These are phyloP conservation scores for Ladona fulva DNA, from an alignment of 1,140 invertebrate species.

Conservation along the genomic window DNA sequence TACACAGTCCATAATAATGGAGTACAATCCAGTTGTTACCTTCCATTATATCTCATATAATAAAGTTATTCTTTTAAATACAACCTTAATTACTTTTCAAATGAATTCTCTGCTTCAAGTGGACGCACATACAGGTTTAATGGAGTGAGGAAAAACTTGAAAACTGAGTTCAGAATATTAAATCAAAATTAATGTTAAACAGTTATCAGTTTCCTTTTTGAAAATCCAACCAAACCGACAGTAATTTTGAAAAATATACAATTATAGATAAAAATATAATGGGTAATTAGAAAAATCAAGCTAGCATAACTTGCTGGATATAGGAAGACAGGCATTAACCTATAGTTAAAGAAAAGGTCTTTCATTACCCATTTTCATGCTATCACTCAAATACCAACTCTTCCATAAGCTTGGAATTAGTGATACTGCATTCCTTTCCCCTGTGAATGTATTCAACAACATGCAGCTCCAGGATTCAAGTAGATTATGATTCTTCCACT, in stretches of 20 bases:
- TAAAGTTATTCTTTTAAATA: neutral
- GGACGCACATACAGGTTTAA: neutral
- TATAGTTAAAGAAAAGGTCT: neutral
- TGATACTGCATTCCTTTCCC: neutral
- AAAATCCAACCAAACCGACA: too few species aligned
- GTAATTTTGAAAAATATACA: too few species aligned
- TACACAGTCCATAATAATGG: neutral
- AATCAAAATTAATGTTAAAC: too few species aligned
- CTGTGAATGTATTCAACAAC: neutral
- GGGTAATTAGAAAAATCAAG: too few species aligned
- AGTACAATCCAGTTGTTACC: constrained; percentile 1
- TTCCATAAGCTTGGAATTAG: neutral
- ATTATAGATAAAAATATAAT: too few species aligned
- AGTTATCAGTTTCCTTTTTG: too few species aligned
- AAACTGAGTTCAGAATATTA: too few species aligned
- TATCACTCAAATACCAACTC: neutral
- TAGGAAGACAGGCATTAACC: neutral
- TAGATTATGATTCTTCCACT: neutral
- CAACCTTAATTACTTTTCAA: neutral
- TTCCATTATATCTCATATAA: neutral
- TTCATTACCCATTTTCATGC: neutral
- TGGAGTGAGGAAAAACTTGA: too few species aligned
- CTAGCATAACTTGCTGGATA: neutral
- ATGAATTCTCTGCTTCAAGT: neutral
- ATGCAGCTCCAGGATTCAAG: neutral